Evolutionary conservation across 2,113 vertebrate genomes (phyloP), one percentile per base, ranked within the genome.

Genomic region (Crotalus tigris): DNA sequence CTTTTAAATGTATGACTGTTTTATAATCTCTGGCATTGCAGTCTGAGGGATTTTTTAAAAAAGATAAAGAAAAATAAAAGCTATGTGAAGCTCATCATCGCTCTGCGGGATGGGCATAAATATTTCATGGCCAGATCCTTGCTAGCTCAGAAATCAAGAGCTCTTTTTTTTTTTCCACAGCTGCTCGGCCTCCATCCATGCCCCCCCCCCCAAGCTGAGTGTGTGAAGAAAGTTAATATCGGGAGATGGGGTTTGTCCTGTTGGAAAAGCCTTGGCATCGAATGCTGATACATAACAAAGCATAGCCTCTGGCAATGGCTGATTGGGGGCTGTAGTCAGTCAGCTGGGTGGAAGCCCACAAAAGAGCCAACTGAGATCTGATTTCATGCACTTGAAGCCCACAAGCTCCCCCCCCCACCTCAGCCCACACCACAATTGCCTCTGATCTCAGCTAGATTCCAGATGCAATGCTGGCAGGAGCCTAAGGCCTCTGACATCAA

Each of bases 251-350:
- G 15, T 3, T 53, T 90, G 17, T n/a, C 69, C 75, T 61, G 26
- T 57, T 33, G 57, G 88, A 85, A 19, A 86, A 86, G 88, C 4
- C 13, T 85, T 51, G 19, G 29, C 75, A 2, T 87, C 29, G 61
- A 89, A 93, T 54, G 88, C 57, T 23, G 55, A 89, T 54, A 2
- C 88, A 93, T 86, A 90, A 90, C 57, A 90, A 53, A 86, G 88
- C 55, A 61, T 90, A 7, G 88, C 92, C 88, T 39, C 75, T 2
- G 49, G 92, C 88, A 0, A 29, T 53, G 46, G 55, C 55, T 90
- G 88, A 29, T 61, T 29, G 39, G 61, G 1, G 1, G 49, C 49
- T 53, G n/a, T 26, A 29, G 75, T 61, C 75, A 51, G 57, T 11
- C 26, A 49, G 39, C 12, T 87, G 44, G 29, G 29, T 69, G 29